Conservation (phyloP, 2,797 vertebrate species). For the Scleropages formosus region DNA sequence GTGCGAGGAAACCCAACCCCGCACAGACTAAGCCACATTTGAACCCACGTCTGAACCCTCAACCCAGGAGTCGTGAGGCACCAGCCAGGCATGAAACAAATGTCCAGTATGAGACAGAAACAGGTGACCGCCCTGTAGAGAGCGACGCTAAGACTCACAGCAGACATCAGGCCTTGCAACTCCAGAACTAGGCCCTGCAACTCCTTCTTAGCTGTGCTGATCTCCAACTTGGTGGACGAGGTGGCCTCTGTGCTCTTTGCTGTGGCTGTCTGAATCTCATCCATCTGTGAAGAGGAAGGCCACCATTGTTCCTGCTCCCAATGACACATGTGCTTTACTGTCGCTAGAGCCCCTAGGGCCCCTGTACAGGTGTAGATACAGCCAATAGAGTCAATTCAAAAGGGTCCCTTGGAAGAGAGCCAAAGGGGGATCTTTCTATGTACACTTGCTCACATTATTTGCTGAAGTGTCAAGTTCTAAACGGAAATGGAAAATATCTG, state of each 20-base stretch:
- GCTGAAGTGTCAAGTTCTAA: too few species aligned
- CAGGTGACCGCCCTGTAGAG: background rate
- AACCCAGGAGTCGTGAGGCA: background rate
- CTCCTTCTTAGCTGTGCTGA: constrained; percentile 51
- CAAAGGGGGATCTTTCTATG: too few species aligned
- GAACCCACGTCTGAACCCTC: background rate
- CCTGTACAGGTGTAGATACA: too few species aligned
- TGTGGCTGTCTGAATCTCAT: constrained; percentile 55
- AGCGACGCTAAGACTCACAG: constrained; percentile 42
- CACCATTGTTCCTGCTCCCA: background rate
- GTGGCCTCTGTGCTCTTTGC: constrained; percentile 56
- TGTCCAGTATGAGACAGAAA: background rate
- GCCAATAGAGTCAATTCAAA: too few species aligned
- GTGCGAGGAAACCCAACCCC: too few species aligned
- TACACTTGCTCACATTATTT: too few species aligned
- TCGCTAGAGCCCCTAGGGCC: too few species aligned
- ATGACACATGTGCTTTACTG: too few species aligned
- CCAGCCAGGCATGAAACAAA: background rate
- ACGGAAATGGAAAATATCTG: too few species aligned
- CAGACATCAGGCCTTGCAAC: constrained; percentile 51
- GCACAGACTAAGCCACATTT: too few species aligned
- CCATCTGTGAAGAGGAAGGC: constrained; percentile 50
- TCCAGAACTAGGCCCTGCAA: constrained; percentile 53
- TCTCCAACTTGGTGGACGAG: constrained; percentile 49
- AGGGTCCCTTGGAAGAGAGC: too few species aligned